Percentiles rank a stretch among this genome's conserved stretches.
Conservation (phyloP, 2,888 invertebrate genomes). For the Harpalus rufipes region DNA sequence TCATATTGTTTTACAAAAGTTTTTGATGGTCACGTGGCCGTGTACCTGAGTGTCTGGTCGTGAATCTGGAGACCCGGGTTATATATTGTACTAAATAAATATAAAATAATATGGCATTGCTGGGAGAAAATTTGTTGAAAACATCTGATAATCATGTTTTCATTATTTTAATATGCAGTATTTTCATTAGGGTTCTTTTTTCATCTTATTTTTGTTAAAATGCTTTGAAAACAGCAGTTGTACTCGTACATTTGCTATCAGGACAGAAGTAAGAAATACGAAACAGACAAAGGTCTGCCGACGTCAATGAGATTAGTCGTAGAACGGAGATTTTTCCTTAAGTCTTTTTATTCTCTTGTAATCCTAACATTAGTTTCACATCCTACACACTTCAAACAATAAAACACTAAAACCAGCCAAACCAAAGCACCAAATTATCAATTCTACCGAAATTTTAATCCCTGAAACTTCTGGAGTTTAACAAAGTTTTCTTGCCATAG, state of each 20-base stretch:
- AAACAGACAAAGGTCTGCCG: not conserved
- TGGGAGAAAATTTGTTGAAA: too few relatives aligned
- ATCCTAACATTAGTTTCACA: not conserved
- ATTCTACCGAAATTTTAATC: not conserved
- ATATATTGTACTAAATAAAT: too few relatives aligned
- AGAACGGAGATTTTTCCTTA: slow-evolving; percentile 2
- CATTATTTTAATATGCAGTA: too few relatives aligned
- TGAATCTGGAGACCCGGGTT: too few relatives aligned
- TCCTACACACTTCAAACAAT: not conserved
- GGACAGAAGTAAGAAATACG: not conserved
- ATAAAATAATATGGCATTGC: too few relatives aligned
- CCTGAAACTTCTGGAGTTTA: not conserved
- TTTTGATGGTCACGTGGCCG: too few relatives aligned
- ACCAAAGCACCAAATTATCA: not conserved
- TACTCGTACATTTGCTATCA: not conserved
- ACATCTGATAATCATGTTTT: too few relatives aligned
- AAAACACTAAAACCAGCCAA: not conserved
- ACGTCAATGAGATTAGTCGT: not conserved
- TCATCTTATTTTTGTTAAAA: too few relatives aligned
- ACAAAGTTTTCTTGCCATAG: not conserved
- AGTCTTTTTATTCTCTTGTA: not conserved
- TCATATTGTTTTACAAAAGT: too few relatives aligned
- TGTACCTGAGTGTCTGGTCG: too few relatives aligned
- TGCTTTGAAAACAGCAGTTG: not conserved
- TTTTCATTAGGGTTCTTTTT: too few relatives aligned